A percentile compares a stretch with the other conserved stretches of the same genome.
Conservation (phyloP, 1,140 invertebrate genomes). For the Acromyrmex echinatior region DNA sequence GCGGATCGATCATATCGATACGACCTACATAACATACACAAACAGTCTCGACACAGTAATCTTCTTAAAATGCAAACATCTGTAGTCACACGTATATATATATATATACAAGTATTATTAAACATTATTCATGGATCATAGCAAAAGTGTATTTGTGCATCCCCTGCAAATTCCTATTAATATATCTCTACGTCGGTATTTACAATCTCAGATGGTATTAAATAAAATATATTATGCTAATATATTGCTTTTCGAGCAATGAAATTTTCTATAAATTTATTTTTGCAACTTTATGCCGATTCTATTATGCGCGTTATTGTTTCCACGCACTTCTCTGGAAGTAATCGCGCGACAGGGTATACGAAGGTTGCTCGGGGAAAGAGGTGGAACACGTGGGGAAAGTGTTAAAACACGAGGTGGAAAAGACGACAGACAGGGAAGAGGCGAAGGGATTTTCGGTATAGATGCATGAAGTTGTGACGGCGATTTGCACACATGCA, state of each 20-base stretch:
- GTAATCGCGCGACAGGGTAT: slow-evolving; percentile 11
- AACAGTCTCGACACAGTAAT: slow-evolving; percentile 26
- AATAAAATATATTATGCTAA: slow-evolving; percentile 41
- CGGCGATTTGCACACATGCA: slow-evolving; percentile 43
- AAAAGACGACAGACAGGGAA: slow-evolving; percentile 58
- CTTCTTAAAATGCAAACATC: slow-evolving; percentile 30
- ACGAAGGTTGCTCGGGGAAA: background rate
- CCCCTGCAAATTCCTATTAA: slow-evolving; percentile 11
- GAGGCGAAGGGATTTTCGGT: slow-evolving; percentile 25
- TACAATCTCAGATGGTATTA: too few relatives aligned
- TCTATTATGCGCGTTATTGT: slow-evolving; percentile 13
- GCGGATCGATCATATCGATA: slow-evolving; percentile 51
- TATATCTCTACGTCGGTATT: slow-evolving; percentile 8
- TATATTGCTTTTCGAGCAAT: background rate
- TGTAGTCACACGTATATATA: background rate
- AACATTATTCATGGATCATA: slow-evolving; percentile 27
- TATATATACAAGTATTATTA: background rate
- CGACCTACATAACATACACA: slow-evolving; percentile 54
- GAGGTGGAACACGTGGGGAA: background rate
- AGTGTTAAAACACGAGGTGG: background rate
- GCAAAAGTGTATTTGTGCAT: background rate
- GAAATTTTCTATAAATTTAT: background rate
- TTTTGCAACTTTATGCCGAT: background rate
- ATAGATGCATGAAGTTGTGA: slow-evolving; percentile 71
- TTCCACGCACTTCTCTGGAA: slow-evolving; percentile 4